These are phyloP conservation scores for Pachyramphus minor DNA, from an alignment of 2,113 vertebrate genomes.

Conservation along the genomic window DNA sequence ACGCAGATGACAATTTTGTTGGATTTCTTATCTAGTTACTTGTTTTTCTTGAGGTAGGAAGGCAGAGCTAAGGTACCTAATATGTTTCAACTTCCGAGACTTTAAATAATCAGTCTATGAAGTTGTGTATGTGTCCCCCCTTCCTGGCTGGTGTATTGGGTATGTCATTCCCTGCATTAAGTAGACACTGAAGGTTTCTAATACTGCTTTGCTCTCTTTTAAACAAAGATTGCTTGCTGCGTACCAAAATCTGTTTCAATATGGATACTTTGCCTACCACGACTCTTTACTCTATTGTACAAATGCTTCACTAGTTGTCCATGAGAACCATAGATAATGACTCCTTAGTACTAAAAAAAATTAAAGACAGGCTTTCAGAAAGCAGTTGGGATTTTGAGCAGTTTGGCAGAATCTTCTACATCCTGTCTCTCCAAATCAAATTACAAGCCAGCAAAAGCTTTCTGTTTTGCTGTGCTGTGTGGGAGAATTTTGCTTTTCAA, in stretches of 20 bases:
- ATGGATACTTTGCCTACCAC: background rate
- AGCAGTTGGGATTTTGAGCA: background rate
- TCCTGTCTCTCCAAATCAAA: background rate
- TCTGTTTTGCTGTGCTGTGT: background rate
- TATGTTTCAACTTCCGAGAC: background rate
- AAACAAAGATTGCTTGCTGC: background rate
- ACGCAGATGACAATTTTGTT: background rate
- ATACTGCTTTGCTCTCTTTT: background rate
- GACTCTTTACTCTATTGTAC: rapidly evolving
- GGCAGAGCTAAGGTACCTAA: background rate
- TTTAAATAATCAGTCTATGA: background rate
- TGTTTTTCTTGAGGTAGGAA: background rate
- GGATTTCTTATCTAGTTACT: background rate
- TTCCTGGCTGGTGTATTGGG: background rate
- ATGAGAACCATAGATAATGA: background rate
- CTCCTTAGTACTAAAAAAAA: background rate
- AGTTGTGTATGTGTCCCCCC: background rate
- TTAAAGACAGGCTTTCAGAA: background rate
- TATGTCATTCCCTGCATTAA: background rate
- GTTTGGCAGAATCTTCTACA: background rate
- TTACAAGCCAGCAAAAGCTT: background rate
- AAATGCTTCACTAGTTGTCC: background rate
- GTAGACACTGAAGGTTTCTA: background rate
- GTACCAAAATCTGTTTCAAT: background rate
- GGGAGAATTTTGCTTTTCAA: background rate